Base-by-base conservation (phyloP, 2,888 invertebrate genomes). In the Formica aserva region DNA sequence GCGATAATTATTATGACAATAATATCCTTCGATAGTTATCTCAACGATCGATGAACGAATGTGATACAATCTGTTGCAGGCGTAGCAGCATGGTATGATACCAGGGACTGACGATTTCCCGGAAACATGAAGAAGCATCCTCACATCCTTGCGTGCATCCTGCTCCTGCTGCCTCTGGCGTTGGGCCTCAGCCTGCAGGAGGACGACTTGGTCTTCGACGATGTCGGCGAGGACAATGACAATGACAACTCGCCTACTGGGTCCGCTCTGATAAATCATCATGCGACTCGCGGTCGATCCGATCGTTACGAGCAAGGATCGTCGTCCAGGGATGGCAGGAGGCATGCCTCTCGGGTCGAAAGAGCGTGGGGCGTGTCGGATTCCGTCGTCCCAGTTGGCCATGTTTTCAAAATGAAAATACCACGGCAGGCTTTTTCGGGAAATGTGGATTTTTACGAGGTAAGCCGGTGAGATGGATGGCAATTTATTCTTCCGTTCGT, bases 341-440 rank as follows among this genome's bases (percentile, higher is more conserved):
- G 67, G 32, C 86, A 87, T 35, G 75, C 75, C 29, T 38, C 66
- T 48, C 85, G 85, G 83, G 90, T 92, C 85, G 92, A 93, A 87
- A 94, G 94, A 88, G 93, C 94, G 71, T 95, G 95, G 94, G 95
- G 95, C 35, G 93, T 97, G 86, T 96, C 97, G 76, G 97, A 97
- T 92, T 96, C 96, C 86, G 96, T 96, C 88, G 91, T 92, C 5
- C 97, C 97, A 90, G 96, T 96, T 86, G 98, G 98, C 66, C 97
- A 96, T 92, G 95, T 97, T 85, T 97, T 98, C 95, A 96, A 96
- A 88, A 96, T 97, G 94, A 96, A 96, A 91, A 96, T 98, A 90
- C 97, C 97, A 22, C 96, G 96, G 89, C 96, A 97, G 94, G 97
- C 97, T 32, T 97, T 97, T 95, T 95, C 96, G 80, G 97, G 97